Evolutionary conservation across 2,797 vertebrate species (phyloP), one percentile per base, ranked within the genome.

Genomic region (Gallinago solitaria): DNA sequence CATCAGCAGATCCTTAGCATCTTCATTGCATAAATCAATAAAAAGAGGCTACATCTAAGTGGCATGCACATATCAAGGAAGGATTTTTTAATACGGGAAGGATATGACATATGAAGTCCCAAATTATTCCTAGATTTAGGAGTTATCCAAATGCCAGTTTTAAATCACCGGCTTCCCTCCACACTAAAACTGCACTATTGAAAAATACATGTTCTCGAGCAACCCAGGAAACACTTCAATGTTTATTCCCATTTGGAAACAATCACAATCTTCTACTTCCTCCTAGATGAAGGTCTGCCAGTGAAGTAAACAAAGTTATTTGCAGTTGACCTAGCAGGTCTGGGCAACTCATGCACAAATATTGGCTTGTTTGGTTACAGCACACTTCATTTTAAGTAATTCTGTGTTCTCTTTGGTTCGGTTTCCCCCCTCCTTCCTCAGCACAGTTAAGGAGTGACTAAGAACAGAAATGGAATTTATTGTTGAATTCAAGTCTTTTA

Each of bases 271-370:
- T 68, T 83, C 53, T 90, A 35, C 39, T 80, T 91, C 73, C 60
- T 93, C 82, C 75, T 43, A 61, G 35, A 68, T 23, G 79, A 83
- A 48, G 54, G 70, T 39, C 41, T 93, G 93, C 70, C 75, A 89
- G 71, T 25, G 74, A 86, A 87, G 63, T 76, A 94, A 95, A 95
- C 83, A 82, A 53, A 87, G 73, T 35, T 89, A 82, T 82, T 56
- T 89, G 74, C 83, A 76, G 71, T 27, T 92, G 77, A 94, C 83
- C 80, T 82, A 79, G 51, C 35, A 69, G 67, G 71, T 70, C 88
- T 79, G 90, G 81, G 63, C 83, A 93, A 69, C 54, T 51, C 28
- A 43, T 4, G 14, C 51, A 90, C 63, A 70, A 92, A 83, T 30
- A 25, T 19, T 25, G 64, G 47, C 27, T 56, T 60, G 25, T 84